Percentiles rank a stretch among this genome's conserved stretches.
phyloP scores from a whole-genome alignment of 2,888 invertebrate species.

The Callyntrura sp. region DNA sequence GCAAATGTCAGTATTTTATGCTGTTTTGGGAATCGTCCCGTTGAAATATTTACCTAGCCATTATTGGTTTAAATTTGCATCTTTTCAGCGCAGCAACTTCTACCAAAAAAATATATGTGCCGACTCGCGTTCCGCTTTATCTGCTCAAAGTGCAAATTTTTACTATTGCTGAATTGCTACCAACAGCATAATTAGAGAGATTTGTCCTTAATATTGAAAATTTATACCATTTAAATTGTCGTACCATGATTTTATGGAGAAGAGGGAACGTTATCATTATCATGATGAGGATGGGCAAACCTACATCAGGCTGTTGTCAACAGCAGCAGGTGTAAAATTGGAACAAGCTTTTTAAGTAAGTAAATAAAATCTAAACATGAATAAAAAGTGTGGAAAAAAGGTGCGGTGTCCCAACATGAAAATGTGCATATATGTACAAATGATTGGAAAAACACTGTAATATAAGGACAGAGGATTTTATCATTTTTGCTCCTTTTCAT shows the following conservation, averaged over 20 bases:
- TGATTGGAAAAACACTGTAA: not conserved
- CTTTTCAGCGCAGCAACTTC: not conserved
- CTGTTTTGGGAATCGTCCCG: slow-evolving; percentile 59
- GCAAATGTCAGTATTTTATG: not conserved
- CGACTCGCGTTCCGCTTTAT: not conserved
- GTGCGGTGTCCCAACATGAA: slow-evolving; percentile 32
- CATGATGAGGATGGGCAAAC: not conserved
- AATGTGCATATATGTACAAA: slow-evolving; percentile 60
- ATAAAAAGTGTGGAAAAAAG: not conserved
- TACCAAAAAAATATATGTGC: not conserved
- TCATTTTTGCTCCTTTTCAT: slow-evolving; percentile 27
- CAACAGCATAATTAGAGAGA: slow-evolving; percentile 14
- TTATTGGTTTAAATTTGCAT: slow-evolving; percentile 66
- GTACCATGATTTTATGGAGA: slow-evolving; percentile 8
- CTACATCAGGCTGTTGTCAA: too few species aligned
- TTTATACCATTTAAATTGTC: slow-evolving; percentile 38
- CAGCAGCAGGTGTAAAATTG: not conserved
- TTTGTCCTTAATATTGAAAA: slow-evolving; percentile 30
- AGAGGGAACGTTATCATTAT: not conserved
- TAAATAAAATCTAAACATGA: slow-evolving; percentile 4
- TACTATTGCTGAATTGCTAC: not conserved
- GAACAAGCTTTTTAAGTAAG: slow-evolving; percentile 4
- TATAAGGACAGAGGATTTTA: slow-evolving; percentile 9
- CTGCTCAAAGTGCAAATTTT: slow-evolving; percentile 26
- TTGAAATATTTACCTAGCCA: slow-evolving; percentile 34